A percentile compares a stretch with the other conserved stretches of the same genome.
These are phyloP conservation scores for Pararge aegeria DNA, from an alignment of 1,140 invertebrate species.

Conservation along the genomic window DNA sequence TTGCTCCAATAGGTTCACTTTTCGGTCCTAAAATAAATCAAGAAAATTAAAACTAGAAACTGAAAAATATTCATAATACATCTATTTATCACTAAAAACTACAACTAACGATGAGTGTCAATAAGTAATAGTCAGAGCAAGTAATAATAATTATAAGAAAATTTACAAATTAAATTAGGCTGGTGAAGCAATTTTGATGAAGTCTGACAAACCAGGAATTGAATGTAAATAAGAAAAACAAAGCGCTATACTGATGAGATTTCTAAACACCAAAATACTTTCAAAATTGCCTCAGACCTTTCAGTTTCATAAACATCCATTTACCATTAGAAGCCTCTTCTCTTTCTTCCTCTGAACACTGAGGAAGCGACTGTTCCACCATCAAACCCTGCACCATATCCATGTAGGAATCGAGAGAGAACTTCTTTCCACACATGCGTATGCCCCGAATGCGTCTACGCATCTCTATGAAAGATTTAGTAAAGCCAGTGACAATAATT, in stretches of 20 bases:
- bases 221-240: not conserved
- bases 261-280: not conserved
- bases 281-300: conserved; percentile 1
- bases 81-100: not conserved
- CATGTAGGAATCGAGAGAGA: conserved; percentile 94
- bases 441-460: conserved; percentile 91
- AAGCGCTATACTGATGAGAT: not conserved
- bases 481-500: conserved; percentile 15
- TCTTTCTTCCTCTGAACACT: conserved; percentile 81
- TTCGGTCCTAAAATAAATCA: conserved; percentile 55
- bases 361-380: conserved; percentile 77
- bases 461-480: conserved; percentile 77
- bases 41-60: conserved; percentile 28
- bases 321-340: conserved; percentile 69
- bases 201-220: not conserved
- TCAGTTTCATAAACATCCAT: not conserved
- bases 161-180: not conserved
- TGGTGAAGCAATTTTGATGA: not conserved
- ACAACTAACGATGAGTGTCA: not conserved
- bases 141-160: not conserved
- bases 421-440: conserved; percentile 90
- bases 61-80: not conserved
- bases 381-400: conserved; percentile 90
- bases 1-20: conserved; percentile 50
- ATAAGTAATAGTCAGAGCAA: not conserved